Base-by-base conservation (phyloP, 1,140 invertebrate species). In the Ceratina australensis region DNA sequence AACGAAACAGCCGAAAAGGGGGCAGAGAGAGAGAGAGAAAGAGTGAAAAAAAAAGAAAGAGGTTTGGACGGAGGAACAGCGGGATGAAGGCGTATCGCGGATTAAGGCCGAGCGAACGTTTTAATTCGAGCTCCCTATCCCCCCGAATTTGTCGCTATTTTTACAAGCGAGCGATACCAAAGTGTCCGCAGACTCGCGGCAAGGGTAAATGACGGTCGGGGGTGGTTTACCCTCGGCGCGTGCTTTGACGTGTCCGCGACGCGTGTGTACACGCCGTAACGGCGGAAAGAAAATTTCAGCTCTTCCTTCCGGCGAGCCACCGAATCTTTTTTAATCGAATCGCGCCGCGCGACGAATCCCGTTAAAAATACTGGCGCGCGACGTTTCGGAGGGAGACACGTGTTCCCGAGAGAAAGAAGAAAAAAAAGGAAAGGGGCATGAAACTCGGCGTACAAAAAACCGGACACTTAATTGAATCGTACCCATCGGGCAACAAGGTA, bases 71-170 rank as follows among this genome's bases (percentile, higher is more conserved):
- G 18, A 59, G 54, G 56, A 26, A 16, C n/a, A 59, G 54, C 24
- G 54, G 33, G 54, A 16, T 54, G n/a, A 3, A n/a, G 20, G 28
- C 56, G 79, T 82, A 81, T 82, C 78, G 75, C 42, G 80, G 81
- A 87, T 86, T 86, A 86, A 80, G 80, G 73, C 65, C 67, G 65
- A 52, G 56, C 66, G 75, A 61, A 72, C 73, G 84, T 86, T 42
- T 42, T 87, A 87, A 89, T 90, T 88, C 84, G 79, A 65, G 76
- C 52, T 56, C n/a, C 33, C 10, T 10, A 33, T 42, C 33, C 15
- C 26, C 80, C 80, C 79, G 57, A 85, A 87, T 87, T 87, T 82
- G 82, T 79, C 85, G 42, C 61, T 87, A 89, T 89, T 89, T 90
- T 90, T 86, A 86, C 86, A 87, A 88, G 86, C 77, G 84, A 87